Base-by-base conservation (phyloP, 2,888 invertebrate species). In the Acronicta leporina region DNA sequence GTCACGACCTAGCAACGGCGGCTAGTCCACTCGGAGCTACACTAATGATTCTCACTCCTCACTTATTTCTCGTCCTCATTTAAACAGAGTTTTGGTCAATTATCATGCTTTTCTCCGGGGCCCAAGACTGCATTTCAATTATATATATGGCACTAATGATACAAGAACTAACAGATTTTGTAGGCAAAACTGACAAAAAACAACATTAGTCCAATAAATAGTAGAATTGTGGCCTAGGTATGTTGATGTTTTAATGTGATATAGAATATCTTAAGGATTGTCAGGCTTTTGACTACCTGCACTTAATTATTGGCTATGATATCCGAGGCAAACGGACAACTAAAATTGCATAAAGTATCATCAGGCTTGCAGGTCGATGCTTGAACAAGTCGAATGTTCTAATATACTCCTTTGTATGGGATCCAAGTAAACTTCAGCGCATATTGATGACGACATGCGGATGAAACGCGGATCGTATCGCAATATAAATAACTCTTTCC, bases 1-100 rank as follows among this genome's bases (percentile, higher is more conserved):
- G 68, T 69, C 68, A 69, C 68, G 68, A 69, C 74, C 62, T 62
- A 69, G 69, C 68, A 61, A 49, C 68, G 16, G 44, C 11, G 25
- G n/a, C 33, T 48, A 27, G 14, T 33, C 35, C 16, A 13, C 27
- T 16, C 16, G 15, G 35, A 38, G 25, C 47, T 35, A 58, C 7
- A 43, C 35, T 55, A 47, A 46, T 48, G 53, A 62, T 68, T 43
- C 55, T 58, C 57, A 35, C 49, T 47, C 40, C 49, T 44, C 42
- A 14, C 9, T 38, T 5, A 6, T n/a, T 38, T n/a, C n/a, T 5
- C 38, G 8, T 35, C 5, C 13, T 11, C 13, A 38, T 38, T 38
- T 35, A 11, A 35, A 35, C 13, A n/a, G 25, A 2, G 13, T n/a
- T 38, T n/a, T 38, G 38, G n/a, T n/a, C 5, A 38, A 38, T n/a